A percentile compares a stretch with the other conserved stretches of the same genome.
phyloP scores from a whole-genome alignment of 2,797 vertebrate species.

The Hephaestus fuliginosus region DNA sequence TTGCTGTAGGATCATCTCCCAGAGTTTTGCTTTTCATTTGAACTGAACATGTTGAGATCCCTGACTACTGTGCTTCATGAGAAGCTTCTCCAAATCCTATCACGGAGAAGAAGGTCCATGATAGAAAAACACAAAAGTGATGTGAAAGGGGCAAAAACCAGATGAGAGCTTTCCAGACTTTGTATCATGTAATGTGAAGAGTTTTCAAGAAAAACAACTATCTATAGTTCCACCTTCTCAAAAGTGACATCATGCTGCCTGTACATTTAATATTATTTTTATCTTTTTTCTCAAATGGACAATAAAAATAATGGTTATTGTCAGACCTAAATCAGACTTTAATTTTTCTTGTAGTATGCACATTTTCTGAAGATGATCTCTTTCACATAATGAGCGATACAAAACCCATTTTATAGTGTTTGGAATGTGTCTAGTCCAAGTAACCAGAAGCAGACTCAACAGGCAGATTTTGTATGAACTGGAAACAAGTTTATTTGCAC shows the following conservation, averaged over 20 bases:
- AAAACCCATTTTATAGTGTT: not conserved
- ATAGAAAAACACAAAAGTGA: slow-evolving; percentile 13
- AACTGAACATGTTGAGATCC: slow-evolving; percentile 18
- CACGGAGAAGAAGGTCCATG: not conserved
- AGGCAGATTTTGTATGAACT: not conserved
- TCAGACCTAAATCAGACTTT: no score
- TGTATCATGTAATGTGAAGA: not conserved
- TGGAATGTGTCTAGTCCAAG: not conserved
- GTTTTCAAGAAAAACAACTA: no score
- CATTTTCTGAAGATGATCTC: not conserved
- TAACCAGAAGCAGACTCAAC: not conserved
- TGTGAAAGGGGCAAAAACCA: slow-evolving; percentile 17
- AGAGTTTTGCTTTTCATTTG: not conserved
- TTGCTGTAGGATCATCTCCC: not conserved
- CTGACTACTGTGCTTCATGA: slow-evolving; percentile 9
- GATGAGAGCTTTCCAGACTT: not conserved
- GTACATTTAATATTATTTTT: no score
- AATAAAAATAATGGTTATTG: no score
- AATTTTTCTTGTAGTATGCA: not conserved
- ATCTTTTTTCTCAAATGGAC: no score
- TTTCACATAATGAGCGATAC: not conserved
- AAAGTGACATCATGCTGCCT: no score
- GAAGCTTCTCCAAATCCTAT: slow-evolving; percentile 13
- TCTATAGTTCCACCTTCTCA: no score
- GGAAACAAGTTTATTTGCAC: slow-evolving; percentile 1